Evolutionary conservation across 2,113 vertebrate species (phyloP).

Genomic region (Choloepus hoffmanni): DNA sequence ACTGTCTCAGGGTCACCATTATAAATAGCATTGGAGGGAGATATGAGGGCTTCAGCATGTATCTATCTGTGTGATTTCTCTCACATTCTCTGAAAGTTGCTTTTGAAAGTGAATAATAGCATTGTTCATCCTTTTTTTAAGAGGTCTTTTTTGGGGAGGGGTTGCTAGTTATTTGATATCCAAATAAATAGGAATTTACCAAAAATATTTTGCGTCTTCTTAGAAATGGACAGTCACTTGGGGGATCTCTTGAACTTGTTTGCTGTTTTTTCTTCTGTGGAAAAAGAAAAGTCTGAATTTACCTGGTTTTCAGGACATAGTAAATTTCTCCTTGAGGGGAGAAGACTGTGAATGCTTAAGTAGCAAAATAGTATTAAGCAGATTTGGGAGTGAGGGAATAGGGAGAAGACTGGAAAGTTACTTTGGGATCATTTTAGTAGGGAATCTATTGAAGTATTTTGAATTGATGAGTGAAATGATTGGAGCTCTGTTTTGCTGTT

Average conservation of each 20-base stretch:
- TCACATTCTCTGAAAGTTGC: conserved; percentile 16
- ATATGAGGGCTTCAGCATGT: not conserved
- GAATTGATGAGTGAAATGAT: not conserved
- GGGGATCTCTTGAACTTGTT: not conserved
- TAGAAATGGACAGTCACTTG: not conserved
- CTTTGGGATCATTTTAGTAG: not conserved
- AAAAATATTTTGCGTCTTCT: not conserved
- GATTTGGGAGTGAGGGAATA: not conserved
- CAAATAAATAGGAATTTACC: not conserved
- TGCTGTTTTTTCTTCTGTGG: not conserved
- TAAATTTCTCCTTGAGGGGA: conserved; percentile 36
- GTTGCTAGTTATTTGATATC: conserved; percentile 25
- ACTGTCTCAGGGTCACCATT: not conserved
- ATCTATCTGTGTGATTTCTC: not conserved
- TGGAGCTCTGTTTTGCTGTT: not conserved
- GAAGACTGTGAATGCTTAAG: not conserved
- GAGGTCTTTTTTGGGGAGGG: not conserved
- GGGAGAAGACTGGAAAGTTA: not conserved
- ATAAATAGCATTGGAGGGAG: not conserved
- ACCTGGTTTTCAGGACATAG: not conserved
- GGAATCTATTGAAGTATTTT: not conserved
- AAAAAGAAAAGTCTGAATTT: not conserved
- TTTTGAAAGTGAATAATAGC: conserved; percentile 5
- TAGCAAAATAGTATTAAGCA: not conserved
- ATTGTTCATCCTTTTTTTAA: not conserved